Evolutionary conservation across 2,888 invertebrate genomes (phyloP).

Genomic region (Spodoptera picta): DNA sequence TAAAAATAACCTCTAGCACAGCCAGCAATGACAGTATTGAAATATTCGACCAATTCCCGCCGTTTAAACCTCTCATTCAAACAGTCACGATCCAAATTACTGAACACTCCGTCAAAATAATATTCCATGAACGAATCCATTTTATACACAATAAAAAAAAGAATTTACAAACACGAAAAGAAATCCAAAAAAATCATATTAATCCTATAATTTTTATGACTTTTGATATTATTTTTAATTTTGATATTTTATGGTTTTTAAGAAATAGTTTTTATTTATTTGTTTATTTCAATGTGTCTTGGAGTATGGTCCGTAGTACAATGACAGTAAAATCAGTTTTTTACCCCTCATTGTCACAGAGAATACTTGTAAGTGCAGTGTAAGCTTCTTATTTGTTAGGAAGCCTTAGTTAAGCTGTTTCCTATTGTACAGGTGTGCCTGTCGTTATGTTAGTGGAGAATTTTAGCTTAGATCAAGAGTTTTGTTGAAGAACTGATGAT

Average conservation of each 20-base stretch:
- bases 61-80: slow-evolving; percentile 92
- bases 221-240: slow-evolving; percentile 30
- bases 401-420: slow-evolving; percentile 67
- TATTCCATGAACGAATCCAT: slow-evolving; percentile 95
- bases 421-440: slow-evolving; percentile 29
- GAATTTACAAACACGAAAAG: slow-evolving; percentile 17
- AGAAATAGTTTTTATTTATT: no score
- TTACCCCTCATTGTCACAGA: slow-evolving; percentile 51
- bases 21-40: slow-evolving; percentile 93
- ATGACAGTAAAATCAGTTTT: slow-evolving; percentile 69
- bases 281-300: slow-evolving; percentile 8
- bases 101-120: slow-evolving; percentile 93
- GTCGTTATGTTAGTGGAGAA: not conserved
- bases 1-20: slow-evolving; percentile 88
- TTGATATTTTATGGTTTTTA: not conserved
- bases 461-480: no score
- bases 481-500: no score
- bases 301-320: slow-evolving; percentile 43
- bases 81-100: slow-evolving; percentile 91
- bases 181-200: not conserved
- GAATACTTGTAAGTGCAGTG: slow-evolving; percentile 74
- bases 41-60: slow-evolving; percentile 92
- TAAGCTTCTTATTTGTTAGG: slow-evolving; percentile 76
- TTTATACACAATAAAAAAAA: slow-evolving; percentile 19
- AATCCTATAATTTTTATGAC: slow-evolving; percentile 35